Percentiles rank a stretch among this genome's conserved stretches.
Evolutionary conservation across 2,113 vertebrate genomes (phyloP).

Genomic region (Symphodus melops): DNA sequence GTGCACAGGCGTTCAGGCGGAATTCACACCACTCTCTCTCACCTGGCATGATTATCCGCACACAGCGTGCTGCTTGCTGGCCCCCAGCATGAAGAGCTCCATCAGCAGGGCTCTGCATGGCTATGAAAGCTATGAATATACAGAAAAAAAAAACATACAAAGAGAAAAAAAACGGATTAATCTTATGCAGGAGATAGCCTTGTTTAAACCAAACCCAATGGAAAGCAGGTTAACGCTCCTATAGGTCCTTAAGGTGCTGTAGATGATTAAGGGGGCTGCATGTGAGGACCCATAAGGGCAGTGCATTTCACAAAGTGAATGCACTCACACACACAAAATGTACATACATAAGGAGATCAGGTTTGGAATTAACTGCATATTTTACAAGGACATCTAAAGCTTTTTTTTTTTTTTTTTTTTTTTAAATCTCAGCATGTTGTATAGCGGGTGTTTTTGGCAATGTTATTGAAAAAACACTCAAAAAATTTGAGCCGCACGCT

Average conservation of each 20-base stretch:
- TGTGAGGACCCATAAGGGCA: constrained; percentile 60
- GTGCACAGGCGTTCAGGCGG: constrained; percentile 76
- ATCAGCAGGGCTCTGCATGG: constrained; percentile 92
- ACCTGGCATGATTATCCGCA: constrained; percentile 79
- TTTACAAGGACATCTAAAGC: constrained; percentile 83
- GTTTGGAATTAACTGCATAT: constrained; percentile 82
- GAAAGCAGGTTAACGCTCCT: constrained; percentile 40
- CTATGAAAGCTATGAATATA: constrained; percentile 82
- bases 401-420: constrained; percentile 76
- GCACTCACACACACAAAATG: constrained; percentile 61
- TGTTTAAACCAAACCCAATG: constrained; percentile 59
- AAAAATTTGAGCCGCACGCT: constrained; percentile 30
- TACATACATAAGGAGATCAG: constrained; percentile 72
- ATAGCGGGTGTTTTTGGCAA: constrained; percentile 76
- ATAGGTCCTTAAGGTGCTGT: constrained; percentile 40
- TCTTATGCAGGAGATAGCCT: constrained; percentile 80
- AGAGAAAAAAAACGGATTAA: constrained; percentile 49
- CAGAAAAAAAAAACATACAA: constrained; percentile 60
- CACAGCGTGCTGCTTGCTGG: constrained; percentile 82
- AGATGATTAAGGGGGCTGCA: constrained; percentile 52
- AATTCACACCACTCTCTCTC: constrained; percentile 72
- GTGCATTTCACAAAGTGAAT: constrained; percentile 63
- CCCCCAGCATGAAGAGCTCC: constrained; percentile 90
- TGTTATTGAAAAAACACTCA: constrained; percentile 42
- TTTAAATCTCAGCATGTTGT: constrained; percentile 85